phyloP scores from a whole-genome alignment of 2,797 vertebrate species.

The Neoniphon sammara region DNA sequence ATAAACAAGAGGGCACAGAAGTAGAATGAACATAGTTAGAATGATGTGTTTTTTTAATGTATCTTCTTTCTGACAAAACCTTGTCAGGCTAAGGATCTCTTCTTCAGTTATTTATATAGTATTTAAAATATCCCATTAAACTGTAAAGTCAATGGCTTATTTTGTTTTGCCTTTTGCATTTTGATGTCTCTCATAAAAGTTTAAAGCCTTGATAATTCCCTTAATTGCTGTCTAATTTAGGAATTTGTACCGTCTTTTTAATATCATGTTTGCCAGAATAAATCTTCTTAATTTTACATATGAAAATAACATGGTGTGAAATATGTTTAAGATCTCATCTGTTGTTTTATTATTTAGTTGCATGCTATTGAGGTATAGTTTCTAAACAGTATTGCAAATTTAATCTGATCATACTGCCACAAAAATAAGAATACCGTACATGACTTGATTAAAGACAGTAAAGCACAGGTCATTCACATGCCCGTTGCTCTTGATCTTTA shows the following conservation, averaged over 20 bases:
- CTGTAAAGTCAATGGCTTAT: not conserved
- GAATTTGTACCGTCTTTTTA: not conserved
- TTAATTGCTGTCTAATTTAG: not conserved
- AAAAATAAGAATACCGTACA: not conserved
- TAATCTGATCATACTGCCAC: not conserved
- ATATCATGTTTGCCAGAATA: not conserved
- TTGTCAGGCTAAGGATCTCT: not conserved
- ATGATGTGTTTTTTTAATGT: not conserved
- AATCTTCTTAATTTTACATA: too few species aligned
- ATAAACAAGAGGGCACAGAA: not conserved
- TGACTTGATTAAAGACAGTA: not conserved
- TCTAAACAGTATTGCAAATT: not conserved
- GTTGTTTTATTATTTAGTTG: not conserved
- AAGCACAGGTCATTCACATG: too few species aligned
- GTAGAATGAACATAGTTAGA: not conserved
- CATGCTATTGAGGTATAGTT: not conserved
- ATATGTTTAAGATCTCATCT: not conserved
- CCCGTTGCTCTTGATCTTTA: not conserved
- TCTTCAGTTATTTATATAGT: too few species aligned
- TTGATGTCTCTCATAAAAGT: not conserved
- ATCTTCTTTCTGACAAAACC: not conserved
- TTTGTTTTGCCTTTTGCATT: not conserved
- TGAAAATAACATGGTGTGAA: too few species aligned
- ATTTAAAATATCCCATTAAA: too few species aligned
- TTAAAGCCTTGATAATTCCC: not conserved